These are phyloP conservation scores for Chirona hameri DNA, from an alignment of 2,888 invertebrate genomes.

Conservation along the genomic window DNA sequence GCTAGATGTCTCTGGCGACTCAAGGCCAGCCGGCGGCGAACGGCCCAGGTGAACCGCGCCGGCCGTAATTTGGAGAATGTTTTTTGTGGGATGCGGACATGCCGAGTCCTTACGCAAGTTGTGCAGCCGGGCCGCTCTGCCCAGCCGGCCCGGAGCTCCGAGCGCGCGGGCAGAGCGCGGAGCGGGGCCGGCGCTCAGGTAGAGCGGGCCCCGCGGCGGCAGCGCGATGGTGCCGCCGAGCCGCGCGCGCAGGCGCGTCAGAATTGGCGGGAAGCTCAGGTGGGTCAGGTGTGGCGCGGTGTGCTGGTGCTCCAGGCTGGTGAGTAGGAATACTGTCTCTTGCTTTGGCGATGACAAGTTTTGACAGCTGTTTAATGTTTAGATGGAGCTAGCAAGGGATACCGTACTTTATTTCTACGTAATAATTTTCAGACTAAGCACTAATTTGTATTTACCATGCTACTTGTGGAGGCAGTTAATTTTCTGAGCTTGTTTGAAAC, in stretches of 20 bases:
- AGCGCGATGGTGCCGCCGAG: not conserved
- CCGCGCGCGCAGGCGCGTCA: not conserved
- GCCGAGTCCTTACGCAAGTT: conserved; percentile 7
- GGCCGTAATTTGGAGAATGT: conserved; percentile 24
- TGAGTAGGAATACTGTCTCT: no score
- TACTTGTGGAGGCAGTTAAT: no score
- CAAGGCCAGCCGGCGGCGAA: conserved; percentile 5
- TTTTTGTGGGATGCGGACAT: conserved; percentile 27
- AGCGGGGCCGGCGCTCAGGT: not conserved
- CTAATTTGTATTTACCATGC: no score
- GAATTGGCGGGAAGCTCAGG: conserved; percentile 1
- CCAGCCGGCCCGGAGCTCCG: not conserved
- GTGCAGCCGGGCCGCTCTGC: conserved; percentile 1
- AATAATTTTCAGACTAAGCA: no score
- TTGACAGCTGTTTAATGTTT: no score
- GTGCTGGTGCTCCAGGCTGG: not conserved
- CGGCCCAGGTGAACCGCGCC: conserved; percentile 12
- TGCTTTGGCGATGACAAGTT: no score
- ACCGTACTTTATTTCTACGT: no score
- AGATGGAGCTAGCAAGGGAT: no score
- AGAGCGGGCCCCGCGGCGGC: not conserved
- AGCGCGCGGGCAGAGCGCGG: conserved; percentile 6
- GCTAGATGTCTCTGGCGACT: not conserved
- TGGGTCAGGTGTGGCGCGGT: not conserved
- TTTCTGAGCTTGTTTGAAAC: no score